Evolutionary conservation across 2,888 invertebrate species (phyloP), one percentile per base, ranked within the genome.

Genomic region (Caenorhabditis imperialis): DNA sequence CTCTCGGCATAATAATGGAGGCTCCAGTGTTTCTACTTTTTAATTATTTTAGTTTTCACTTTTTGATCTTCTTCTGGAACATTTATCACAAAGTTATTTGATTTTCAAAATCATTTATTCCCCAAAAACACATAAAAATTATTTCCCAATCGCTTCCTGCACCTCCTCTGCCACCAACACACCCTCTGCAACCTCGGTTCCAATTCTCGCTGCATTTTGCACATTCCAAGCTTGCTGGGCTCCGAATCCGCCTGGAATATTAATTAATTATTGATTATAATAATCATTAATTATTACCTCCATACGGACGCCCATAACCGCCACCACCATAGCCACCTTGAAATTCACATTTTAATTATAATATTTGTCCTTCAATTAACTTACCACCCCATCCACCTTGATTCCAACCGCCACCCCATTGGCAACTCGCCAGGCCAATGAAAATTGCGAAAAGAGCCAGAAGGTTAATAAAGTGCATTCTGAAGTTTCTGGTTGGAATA

Each of bases 351-450:
- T n/a, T n/a, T n/a, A n/a, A n/a, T n/a, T n/a, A n/a, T n/a, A n/a
- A n/a, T n/a, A n/a, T n/a, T n/a, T n/a, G n/a, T n/a, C n/a, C n/a
- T n/a, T n/a, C n/a, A n/a, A n/a, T n/a, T n/a, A n/a, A n/a, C n/a
- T n/a, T n/a, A n/a, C 40, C 18, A 14, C 37, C 22, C 33, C 33
- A 33, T 37, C 35, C 35, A n/a, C 48, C 47, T 27, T 53, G 44
- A n/a, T 62, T 62, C 62, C 54, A 65, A 18, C 65, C 65, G 20
- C 55, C 55, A 37, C 55, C 55, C 65, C 65, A 65, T 50, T 65
- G 65, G 23, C 30, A 57, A 33, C 3, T 1, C 16, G 23, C 45
- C 8, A 30, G 14, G 23, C 27, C 44, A 27, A 57, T n/a, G 23
- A 45, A 8, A 14, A 27, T 23, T 7, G 35, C 18, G 42, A 55